Base-by-base conservation (phyloP, 2,888 invertebrate genomes). In the Tetragonula carbonaria region DNA sequence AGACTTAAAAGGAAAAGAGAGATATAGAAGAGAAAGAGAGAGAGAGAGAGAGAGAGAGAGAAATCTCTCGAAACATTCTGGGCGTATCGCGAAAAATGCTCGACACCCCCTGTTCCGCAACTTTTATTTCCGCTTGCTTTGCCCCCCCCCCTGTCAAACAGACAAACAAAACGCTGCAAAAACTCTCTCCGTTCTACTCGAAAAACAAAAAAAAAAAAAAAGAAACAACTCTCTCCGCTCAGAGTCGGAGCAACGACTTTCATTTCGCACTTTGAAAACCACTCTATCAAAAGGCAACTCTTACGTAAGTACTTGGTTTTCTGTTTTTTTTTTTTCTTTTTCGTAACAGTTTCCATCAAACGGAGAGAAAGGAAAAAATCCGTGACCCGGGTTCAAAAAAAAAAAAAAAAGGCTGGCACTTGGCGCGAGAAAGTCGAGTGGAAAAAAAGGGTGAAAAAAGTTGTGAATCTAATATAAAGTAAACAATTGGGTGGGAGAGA, bases 391-490 rank as follows among this genome's bases (percentile, higher is more conserved):
- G 45, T 45, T 8, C 28, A 28, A 45, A 45, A 45, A 8, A 33
- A 33, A 2, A 33, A 33, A 38, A 65, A 21, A 65, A 65, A 38
- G 21, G 67, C 45, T 67, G 45, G 45, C 23, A 18, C 53, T 2
- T 5, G 13, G 53, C 13, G 53, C 57, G 59, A 33, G 8, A 8
- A 8, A 45, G 45, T 45, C 51, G 53, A 2, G 6, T 45, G 45
- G 8, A 45, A 45, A 28, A 51, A 21, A 6, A 28, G 28, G 28
- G 38, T 23, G 59, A 50, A 71, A 11, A 50, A 71, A 4, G 16
- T 55, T 57, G 66, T 66, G 66, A 55, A 57, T 28, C 45, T 72
- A 66, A 66, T 66, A 53, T 45, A 50, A n/a, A 33, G 68, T 73
- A 53, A 74, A 62, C 62, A 79, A 62, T 67, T 68, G 8, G 18